Conservation (phyloP, 2,113 vertebrate species). For the Notechis scutatus region DNA sequence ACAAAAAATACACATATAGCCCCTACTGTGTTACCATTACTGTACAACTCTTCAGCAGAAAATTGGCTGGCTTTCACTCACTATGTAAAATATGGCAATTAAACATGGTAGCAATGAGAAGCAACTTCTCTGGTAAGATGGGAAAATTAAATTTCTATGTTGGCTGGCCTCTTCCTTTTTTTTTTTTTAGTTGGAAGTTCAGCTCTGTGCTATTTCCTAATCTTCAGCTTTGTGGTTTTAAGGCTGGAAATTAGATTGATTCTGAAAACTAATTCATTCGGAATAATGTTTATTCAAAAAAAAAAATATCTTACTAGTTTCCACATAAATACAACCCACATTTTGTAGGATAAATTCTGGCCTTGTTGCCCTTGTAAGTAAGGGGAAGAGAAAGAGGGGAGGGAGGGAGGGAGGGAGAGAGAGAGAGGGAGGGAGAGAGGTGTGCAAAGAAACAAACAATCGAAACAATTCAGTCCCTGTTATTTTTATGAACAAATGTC, state of each 20-base stretch:
- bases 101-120: constrained; percentile 56
- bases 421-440: no score
- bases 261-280: constrained; percentile 3
- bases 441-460: not conserved
- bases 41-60: constrained; percentile 49
- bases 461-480: not conserved
- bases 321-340: not conserved
- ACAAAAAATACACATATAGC: constrained; percentile 33
- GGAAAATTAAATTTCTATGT: constrained; percentile 43
- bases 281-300: not conserved
- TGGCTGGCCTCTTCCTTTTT: constrained; percentile 15
- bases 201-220: constrained; percentile 15
- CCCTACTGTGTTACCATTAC: constrained; percentile 44
- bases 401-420: rapidly evolving
- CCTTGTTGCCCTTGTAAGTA: not conserved
- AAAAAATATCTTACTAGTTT: constrained; percentile 1
- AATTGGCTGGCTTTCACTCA: constrained; percentile 47
- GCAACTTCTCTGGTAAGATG: constrained; percentile 36
- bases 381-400: not conserved
- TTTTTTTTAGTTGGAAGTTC: constrained; percentile 18
- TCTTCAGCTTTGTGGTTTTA: not conserved
- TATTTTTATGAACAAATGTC: not conserved
- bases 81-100: constrained; percentile 45
- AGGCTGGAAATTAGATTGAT: not conserved
- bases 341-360: not conserved